These are phyloP conservation scores for Chromoteleia sp. DNA, from an alignment of 2,888 invertebrate species.

Conservation along the genomic window DNA sequence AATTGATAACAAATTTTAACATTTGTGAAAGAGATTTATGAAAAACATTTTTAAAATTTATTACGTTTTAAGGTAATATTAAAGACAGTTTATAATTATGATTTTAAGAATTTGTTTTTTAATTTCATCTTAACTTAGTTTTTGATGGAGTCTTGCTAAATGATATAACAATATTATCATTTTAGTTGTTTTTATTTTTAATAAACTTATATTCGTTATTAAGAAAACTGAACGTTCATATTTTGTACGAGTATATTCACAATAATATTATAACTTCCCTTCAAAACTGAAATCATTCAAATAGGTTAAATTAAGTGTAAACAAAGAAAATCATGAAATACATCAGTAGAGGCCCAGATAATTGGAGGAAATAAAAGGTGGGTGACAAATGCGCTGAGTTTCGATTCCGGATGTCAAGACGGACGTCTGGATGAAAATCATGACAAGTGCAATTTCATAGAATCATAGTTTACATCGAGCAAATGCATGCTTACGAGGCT, in stretches of 20 bases:
- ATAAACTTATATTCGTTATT: too few relatives aligned
- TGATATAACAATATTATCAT: too few relatives aligned
- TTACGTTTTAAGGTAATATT: too few relatives aligned
- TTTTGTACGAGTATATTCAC: neutral
- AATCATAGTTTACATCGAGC: slow-evolving; percentile 77
- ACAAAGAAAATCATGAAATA: slow-evolving; percentile 37
- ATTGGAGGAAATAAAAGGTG: slow-evolving; percentile 80
- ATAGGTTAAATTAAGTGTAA: slow-evolving; percentile 33
- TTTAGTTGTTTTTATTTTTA: too few relatives aligned
- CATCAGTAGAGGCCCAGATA: slow-evolving; percentile 61
- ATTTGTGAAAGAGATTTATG: neutral
- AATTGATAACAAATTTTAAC: too few relatives aligned
- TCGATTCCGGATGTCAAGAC: slow-evolving; percentile 75
- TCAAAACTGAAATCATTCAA: slow-evolving; percentile 19
- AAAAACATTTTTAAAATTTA: too few relatives aligned
- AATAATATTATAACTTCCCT: slow-evolving; percentile 8
- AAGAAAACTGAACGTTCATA: neutral
- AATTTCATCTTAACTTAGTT: too few relatives aligned
- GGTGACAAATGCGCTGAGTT: slow-evolving; percentile 80
- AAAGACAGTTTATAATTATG: too few relatives aligned
- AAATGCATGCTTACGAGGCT: slow-evolving; percentile 82
- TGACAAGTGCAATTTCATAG: slow-evolving; percentile 75
- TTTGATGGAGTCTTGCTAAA: too few relatives aligned
- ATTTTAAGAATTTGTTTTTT: too few relatives aligned
- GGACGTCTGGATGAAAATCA: slow-evolving; percentile 68